Evolutionary conservation across 2,797 vertebrate genomes (phyloP), one percentile per base, ranked within the genome.

Genomic region (Anguilla pacifica): DNA sequence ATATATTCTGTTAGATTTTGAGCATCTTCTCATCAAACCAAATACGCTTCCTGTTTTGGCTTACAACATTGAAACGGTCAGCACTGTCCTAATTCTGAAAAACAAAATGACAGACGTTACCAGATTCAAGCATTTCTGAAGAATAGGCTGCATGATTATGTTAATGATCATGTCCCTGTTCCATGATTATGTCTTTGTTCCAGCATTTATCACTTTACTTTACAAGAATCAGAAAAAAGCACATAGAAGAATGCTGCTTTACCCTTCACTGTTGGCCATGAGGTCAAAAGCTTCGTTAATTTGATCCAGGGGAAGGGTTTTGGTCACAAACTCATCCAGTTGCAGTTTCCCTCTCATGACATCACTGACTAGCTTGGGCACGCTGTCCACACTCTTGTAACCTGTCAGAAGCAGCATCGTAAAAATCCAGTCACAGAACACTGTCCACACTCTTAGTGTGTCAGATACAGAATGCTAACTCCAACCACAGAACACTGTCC

Each of bases 281-380:
- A 98, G 93, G 5, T 97, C 95, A 91, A 98, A 97, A 85, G 96
- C 97, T 77, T 98, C 96, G 17, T 96, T 97, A 92, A 98, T 93
- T 85, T 96, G 93, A 35, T 94, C 91, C 89, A 97, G 95, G 87
- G 92, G 93, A 93, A 98, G 94, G 3, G 90, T 95, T 88, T 98
- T 96, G 9, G 96, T 98, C 91, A 98, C 97, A 92, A 98, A 96
- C 86, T 97, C 96, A 81, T 98, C 97, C 91, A 98, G 61, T 92
- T 94, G 96, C 91, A 98, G 88, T 89, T 95, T 98, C 86, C 97
- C 96, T 53, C 94, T 94, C 95, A 98, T 92, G 92, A 97, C 97
- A 86, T 97, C 96, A 79, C 91, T 88, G 55, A 97, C 97, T 89
- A 98, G 91, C 86, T 94, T 92, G 25, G 97, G 95, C 7, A 98